Base-by-base conservation (phyloP, 2,888 invertebrate species). In the Lithophane socia region DNA sequence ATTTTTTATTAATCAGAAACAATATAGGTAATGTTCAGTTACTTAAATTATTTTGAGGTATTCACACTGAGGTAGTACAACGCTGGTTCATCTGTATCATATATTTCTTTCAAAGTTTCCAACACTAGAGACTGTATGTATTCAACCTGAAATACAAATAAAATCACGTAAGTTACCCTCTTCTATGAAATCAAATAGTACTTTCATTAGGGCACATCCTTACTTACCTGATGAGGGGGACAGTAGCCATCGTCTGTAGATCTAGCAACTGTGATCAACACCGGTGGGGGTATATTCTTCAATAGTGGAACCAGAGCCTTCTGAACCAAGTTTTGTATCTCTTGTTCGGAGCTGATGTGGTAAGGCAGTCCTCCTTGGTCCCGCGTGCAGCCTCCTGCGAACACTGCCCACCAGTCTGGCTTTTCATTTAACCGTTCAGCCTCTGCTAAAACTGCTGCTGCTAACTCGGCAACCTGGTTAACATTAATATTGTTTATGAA, bases 241-340 rank as follows among this genome's bases (percentile, higher is more conserved):
- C 99, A 99, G 92, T 99, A 99, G 84, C 99, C 99, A 91, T 99
- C 99, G 63, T 98, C 97, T 69, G 98, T 98, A 0, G 99, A 99
- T 89, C 99, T 97, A 0, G 99, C 98, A 68, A 99, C 97, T 0
- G 99, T 99, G 64, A 99, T 97, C 47, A 98, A 93, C 16, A 94
- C 92, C 0, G 98, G 98, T 9, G 97, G 95, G 0, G 98, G 97
- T n/a, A 98, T 90, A 71, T 94, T 91, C 72, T 96, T 93, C 86
- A 98, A 92, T 90, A 98, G 94, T 29, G 95, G 93, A 90, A 97
- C 93, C 90, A 98, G 96, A 16, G 97, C 96, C 77, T 94, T 90
- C 21, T 95, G 94, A 81, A 98, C 96, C 93, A 98, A 95, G 29
- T 95, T 94, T 60, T 96, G 94, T 70, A 99, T 97, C 93, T 99